phyloP scores from a whole-genome alignment of 2,113 vertebrate species.

The Crotalus viridis region DNA sequence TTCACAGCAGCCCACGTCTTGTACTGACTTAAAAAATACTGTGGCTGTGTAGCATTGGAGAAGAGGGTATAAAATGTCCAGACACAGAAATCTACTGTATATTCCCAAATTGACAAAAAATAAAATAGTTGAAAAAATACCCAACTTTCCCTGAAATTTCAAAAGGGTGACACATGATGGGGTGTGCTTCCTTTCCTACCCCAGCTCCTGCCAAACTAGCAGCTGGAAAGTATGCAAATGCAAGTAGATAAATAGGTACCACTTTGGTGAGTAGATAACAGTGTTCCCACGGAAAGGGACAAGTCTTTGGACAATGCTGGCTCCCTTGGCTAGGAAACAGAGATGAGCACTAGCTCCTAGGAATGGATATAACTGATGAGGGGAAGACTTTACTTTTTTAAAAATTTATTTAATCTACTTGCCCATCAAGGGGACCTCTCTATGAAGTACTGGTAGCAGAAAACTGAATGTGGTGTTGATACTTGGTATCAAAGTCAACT shows the following conservation, averaged over 20 bases:
- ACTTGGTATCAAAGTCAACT: not conserved
- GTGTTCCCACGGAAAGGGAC: not conserved
- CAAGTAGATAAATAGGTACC: not conserved
- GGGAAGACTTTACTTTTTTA: too few species aligned
- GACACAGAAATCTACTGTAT: not conserved
- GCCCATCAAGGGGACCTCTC: not conserved
- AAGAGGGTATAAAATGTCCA: not conserved
- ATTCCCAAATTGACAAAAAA: not conserved
- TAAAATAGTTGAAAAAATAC: not conserved
- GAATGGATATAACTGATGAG: not conserved
- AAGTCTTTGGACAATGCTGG: not conserved
- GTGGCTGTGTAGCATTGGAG: not conserved
- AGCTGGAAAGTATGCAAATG: not conserved
- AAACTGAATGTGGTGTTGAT: not conserved
- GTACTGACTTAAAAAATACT: not conserved
- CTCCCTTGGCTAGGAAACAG: not conserved
- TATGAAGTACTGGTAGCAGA: not conserved
- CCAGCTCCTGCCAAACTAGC: not conserved
- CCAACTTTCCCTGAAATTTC: not conserved
- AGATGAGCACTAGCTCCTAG: not conserved
- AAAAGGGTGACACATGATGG: not conserved
- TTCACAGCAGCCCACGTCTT: not conserved
- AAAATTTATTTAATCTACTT: not conserved
- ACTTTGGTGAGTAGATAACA: not conserved
- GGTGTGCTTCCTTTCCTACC: too few species aligned